Conservation (phyloP, 1,140 invertebrate genomes). For the Aphaenogaster rudis region DNA sequence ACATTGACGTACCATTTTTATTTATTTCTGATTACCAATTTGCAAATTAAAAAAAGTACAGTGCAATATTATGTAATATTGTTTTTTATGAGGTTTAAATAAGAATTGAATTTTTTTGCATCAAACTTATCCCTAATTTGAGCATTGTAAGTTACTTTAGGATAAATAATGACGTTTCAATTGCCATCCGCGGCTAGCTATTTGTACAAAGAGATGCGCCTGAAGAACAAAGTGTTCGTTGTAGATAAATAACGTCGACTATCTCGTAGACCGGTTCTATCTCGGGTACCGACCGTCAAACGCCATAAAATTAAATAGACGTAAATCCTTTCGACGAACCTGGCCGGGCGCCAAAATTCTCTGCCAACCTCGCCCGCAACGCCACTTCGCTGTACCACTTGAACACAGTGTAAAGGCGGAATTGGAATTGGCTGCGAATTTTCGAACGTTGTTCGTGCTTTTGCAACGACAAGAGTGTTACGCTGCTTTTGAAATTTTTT, state of each 20-base stretch:
- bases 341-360: slow-evolving; percentile 73
- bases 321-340: slow-evolving; percentile 71
- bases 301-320: slow-evolving; percentile 78
- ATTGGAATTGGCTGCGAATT: slow-evolving; percentile 73
- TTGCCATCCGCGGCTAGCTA: slow-evolving; percentile 6
- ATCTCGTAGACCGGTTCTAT: slow-evolving; percentile 52
- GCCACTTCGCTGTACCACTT: slow-evolving; percentile 65
- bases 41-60: not conserved
- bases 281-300: slow-evolving; percentile 68
- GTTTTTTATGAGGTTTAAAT: not conserved
- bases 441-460: slow-evolving; percentile 47
- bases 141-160: not conserved
- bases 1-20: not conserved
- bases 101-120: not conserved
- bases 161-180: slow-evolving; percentile 35
- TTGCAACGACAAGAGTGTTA: not conserved
- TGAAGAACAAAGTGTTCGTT: slow-evolving; percentile 25
- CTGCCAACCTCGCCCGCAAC: slow-evolving; percentile 59
- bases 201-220: slow-evolving; percentile 18
- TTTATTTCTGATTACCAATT: not conserved
- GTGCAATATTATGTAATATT: too few species aligned
- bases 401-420: slow-evolving; percentile 69
- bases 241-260: slow-evolving; percentile 28
- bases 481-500: not conserved
- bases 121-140: not conserved